Conservation (phyloP, 2,797 vertebrate genomes). For the Brachymystax lenok region DNA sequence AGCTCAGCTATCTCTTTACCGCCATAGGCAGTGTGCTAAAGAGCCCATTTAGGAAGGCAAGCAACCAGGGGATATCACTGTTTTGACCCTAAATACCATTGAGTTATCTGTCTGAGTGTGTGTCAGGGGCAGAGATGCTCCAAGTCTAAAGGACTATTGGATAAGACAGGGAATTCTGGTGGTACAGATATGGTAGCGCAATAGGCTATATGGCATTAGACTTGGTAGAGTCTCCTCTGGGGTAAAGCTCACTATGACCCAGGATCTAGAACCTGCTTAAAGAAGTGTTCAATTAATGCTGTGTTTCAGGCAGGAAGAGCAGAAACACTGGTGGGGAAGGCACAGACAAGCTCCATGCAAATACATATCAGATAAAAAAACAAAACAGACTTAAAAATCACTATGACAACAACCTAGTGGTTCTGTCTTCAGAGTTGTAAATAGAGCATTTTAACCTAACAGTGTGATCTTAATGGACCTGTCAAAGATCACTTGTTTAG, state of each 20-base stretch:
- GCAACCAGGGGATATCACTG: slow-evolving; percentile 56
- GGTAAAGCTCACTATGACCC: no score
- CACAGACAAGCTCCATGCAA: not conserved
- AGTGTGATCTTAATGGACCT: slow-evolving; percentile 45
- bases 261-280: no score
- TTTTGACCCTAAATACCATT: slow-evolving; percentile 69
- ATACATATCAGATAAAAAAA: not conserved
- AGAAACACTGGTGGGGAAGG: not conserved
- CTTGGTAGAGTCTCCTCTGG: no score
- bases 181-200: not conserved
- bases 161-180: slow-evolving; percentile 34
- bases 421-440: slow-evolving; percentile 11
- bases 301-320: no score
- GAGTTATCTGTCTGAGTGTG: slow-evolving; percentile 50
- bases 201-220: not conserved
- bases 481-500: slow-evolving; percentile 61
- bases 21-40: slow-evolving; percentile 71
- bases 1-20: slow-evolving; percentile 76
- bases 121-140: slow-evolving; percentile 50
- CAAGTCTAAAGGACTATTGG: not conserved
- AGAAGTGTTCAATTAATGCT: no score
- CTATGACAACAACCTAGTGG: slow-evolving; percentile 23
- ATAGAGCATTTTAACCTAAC: slow-evolving; percentile 58
- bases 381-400: not conserved
- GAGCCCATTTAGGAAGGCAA: slow-evolving; percentile 68